phyloP scores from a whole-genome alignment of 2,888 invertebrate species.

The Mesorhabditis belari region DNA sequence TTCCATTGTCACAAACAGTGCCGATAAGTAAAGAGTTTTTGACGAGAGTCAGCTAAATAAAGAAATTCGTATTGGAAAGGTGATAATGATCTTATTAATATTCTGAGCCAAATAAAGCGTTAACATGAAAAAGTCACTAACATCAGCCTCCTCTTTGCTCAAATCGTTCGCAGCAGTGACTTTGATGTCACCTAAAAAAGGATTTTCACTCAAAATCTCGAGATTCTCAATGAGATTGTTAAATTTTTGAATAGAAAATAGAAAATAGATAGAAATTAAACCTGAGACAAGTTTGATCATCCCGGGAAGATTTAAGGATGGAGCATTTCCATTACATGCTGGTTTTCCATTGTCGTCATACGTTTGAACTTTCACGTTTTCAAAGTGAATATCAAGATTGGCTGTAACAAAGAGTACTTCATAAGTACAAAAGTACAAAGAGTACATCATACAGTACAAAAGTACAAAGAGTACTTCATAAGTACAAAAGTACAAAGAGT shows the following conservation, averaged over 20 bases:
- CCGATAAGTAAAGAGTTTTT: constrained; percentile 13
- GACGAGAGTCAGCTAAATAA: constrained; percentile 7
- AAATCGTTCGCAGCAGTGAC: not conserved
- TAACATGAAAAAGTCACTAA: not conserved
- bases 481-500: too few relatives aligned
- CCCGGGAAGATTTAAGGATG: constrained; percentile 16
- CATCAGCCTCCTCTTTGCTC: not conserved
- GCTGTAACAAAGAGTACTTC: constrained; percentile 1
- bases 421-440: not conserved
- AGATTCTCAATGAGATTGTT: too few relatives aligned
- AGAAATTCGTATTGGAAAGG: too few relatives aligned
- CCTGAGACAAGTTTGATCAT: constrained; percentile 13
- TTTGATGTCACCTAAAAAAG: not conserved
- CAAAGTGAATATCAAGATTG: constrained; percentile 1
- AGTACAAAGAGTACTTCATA: too few relatives aligned
- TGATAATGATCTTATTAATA: not conserved
- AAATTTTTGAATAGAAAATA: not conserved
- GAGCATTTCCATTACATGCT: constrained; percentile 8
- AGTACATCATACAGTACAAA: too few relatives aligned
- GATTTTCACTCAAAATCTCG: too few relatives aligned
- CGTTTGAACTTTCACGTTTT: constrained; percentile 8
- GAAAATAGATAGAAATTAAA: not conserved
- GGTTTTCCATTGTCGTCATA: constrained; percentile 10
- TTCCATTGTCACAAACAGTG: constrained; percentile 19
- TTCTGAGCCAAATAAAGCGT: not conserved